A percentile compares a stretch with the other conserved stretches of the same genome.
Conservation (phyloP, 92 coral and sea anemone genomes). For the Parazoanthus swiftii region DNA sequence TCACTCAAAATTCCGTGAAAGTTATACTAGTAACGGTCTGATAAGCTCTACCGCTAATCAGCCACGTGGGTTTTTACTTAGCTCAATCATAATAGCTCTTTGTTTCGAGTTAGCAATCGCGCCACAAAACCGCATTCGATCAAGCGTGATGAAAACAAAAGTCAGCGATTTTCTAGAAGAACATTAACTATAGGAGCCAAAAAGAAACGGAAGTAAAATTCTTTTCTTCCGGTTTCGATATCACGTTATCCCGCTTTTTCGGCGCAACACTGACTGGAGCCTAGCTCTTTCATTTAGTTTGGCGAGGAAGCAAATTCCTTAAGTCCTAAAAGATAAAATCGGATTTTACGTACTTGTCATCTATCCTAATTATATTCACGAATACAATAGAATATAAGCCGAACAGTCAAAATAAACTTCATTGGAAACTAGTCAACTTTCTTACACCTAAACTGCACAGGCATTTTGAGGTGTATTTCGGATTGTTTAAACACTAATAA, state of each 20-base stretch:
- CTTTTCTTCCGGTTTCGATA: neutral
- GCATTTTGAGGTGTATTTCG: neutral
- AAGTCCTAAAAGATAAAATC: neutral
- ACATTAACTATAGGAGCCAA: neutral
- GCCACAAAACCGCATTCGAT: slow-evolving; percentile 41
- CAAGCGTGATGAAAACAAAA: slow-evolving; percentile 31
- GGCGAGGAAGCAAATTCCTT: neutral
- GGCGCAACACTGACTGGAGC: neutral
- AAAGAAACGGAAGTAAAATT: neutral
- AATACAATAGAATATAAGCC: neutral
- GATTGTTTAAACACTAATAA: neutral
- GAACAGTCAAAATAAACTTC: neutral
- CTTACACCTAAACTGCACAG: neutral
- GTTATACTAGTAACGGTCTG: slow-evolving; percentile 10
- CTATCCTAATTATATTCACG: neutral
- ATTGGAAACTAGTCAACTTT: neutral
- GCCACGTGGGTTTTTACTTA: slow-evolving; percentile 32
- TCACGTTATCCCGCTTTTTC: neutral
- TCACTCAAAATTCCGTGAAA: slow-evolving; percentile 34
- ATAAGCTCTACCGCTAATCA: neutral
- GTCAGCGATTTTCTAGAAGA: neutral
- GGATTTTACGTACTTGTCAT: neutral
- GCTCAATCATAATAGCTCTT: slow-evolving; percentile 20
- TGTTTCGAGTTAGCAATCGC: slow-evolving; percentile 15
- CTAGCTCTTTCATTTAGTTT: neutral